Evolutionary conservation across 2,113 vertebrate genomes (phyloP), one percentile per base, ranked within the genome.

Genomic region (Raphicerus campestris): DNA sequence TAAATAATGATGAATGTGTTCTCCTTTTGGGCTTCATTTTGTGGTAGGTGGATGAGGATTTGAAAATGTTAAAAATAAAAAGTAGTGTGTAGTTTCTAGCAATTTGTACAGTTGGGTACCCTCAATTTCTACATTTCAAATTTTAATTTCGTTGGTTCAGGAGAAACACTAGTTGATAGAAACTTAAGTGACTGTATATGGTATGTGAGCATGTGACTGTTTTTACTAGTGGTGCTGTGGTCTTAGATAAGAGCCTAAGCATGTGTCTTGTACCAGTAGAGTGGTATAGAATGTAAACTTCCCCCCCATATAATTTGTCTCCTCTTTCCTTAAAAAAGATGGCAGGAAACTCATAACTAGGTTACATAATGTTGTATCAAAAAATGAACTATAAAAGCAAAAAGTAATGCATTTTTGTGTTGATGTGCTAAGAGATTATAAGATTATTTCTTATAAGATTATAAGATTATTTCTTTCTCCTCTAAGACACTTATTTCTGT

Each of bases 1-100:
- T 97, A 97, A 97, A n/a, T 89, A 7, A 91, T 87, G 47, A 73
- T 28, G 28, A 89, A 77, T 95, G 19, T 85, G 55, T 87, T 87
- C 32, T 81, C 22, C 17, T 87, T 85, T 22, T 51, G 53, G 15
- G 30, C 22, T 87, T 97, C 13, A 60, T 89, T 96, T 86, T 93
- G 35, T 95, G 47, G 53, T 91, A 60, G 14, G 17, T 85, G 16
- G 73, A 39, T 56, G 45, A 93, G 13, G 45, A 83, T 96, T 91
- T 96, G 42, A 86, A 5, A 93, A 94, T 13, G 4, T 80, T 81
- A 73, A 93, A 70, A 51, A 55, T 82, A 63, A 81, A 85, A 94
- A 93, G 20, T 61, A 26, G 19, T 55, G 0, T 61, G 17, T 94
- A 32, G 24, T 94, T 94, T 89, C n/a, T 91, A 90, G 47, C 35